Evolutionary conservation across 2,888 invertebrate species (phyloP).

Genomic region (Tupiocoris notatus): DNA sequence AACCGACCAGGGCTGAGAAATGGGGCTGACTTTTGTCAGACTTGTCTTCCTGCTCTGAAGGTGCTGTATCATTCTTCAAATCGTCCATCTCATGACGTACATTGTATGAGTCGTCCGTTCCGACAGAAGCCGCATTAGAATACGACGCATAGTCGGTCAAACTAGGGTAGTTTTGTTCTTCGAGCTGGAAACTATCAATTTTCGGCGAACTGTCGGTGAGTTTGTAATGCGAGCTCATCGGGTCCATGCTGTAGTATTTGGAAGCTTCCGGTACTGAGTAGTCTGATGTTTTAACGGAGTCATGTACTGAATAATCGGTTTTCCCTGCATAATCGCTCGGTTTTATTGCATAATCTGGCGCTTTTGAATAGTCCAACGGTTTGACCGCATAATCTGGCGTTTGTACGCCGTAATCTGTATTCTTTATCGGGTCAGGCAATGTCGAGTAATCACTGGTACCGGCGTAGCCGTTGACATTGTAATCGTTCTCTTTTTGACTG

Average conservation of each 20-base stretch:
- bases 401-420: slow-evolving; percentile 27
- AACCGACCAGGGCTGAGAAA: slow-evolving; percentile 47
- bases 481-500: slow-evolving; percentile 31
- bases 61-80: slow-evolving; percentile 2
- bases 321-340: slow-evolving; percentile 26
- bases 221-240: slow-evolving; percentile 44
- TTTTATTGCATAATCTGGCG: slow-evolving; percentile 25
- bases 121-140: slow-evolving; percentile 48
- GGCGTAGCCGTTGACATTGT: slow-evolving; percentile 47
- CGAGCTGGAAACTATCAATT: slow-evolving; percentile 35
- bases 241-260: slow-evolving; percentile 48
- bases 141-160: slow-evolving; percentile 48
- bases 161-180: slow-evolving; percentile 42
- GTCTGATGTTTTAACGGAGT: slow-evolving; percentile 43
- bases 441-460: slow-evolving; percentile 46
- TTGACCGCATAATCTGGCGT: slow-evolving; percentile 25
- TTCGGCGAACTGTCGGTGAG: slow-evolving; percentile 29
- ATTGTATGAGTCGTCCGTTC: slow-evolving; percentile 40
- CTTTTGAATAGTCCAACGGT: slow-evolving; percentile 12
- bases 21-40: slow-evolving; percentile 49
- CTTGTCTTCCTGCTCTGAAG: slow-evolving; percentile 45
- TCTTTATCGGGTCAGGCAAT: slow-evolving; percentile 46
- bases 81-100: slow-evolving; percentile 31
- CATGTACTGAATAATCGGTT: slow-evolving; percentile 45
- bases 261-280: slow-evolving; percentile 40